Evolutionary conservation across 2,113 vertebrate genomes (phyloP).

Genomic region (Cariama cristata): DNA sequence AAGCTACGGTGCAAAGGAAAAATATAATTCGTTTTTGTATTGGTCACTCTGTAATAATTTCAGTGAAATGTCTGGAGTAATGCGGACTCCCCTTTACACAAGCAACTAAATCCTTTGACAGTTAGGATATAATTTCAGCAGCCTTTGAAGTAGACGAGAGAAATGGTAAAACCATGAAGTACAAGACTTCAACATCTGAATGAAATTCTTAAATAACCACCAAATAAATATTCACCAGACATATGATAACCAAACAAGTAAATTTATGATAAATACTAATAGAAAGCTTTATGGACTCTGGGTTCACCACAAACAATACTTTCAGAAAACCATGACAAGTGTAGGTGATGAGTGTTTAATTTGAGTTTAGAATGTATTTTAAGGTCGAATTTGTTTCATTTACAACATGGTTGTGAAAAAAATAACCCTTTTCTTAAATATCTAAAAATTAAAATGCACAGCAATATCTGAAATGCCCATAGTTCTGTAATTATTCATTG

Average conservation of each 20-base stretch:
- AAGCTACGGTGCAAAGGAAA: not conserved
- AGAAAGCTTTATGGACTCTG: not conserved
- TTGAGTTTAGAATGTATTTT: not conserved
- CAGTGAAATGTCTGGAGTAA: not conserved
- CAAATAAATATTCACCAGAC: not conserved
- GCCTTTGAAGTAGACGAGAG: not conserved
- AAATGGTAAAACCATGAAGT: not conserved
- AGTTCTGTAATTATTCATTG: not conserved
- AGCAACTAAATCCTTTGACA: not conserved
- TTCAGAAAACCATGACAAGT: not conserved
- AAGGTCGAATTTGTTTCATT: not conserved
- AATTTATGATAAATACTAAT: not conserved
- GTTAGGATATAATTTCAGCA: not conserved
- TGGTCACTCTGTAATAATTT: not conserved
- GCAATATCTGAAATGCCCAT: not conserved
- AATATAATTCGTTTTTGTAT: not conserved
- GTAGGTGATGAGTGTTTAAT: not conserved
- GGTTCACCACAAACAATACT: not conserved
- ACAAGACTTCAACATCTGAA: not conserved
- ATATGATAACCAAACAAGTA: not conserved
- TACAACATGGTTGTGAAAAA: not conserved
- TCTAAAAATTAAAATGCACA: not conserved
- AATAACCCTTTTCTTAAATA: not conserved
- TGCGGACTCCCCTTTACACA: not conserved
- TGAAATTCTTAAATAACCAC: not conserved